These are phyloP conservation scores for Choloepus hoffmanni DNA, from an alignment of 2,113 vertebrate genomes.

Conservation along the genomic window DNA sequence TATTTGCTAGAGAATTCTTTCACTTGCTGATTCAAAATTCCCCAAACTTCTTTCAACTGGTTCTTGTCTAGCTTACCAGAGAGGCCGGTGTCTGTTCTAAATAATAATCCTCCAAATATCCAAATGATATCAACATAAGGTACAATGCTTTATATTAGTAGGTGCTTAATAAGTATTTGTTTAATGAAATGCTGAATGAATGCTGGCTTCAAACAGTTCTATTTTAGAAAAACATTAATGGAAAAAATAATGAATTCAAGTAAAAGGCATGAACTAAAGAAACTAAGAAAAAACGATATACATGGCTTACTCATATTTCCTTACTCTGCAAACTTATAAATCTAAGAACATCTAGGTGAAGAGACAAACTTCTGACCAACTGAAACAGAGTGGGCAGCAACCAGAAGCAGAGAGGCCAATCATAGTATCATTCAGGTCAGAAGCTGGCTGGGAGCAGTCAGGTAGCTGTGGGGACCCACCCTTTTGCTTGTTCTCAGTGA, in stretches of 20 bases:
- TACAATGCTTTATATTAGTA: background rate
- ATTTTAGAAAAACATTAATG: background rate
- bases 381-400: background rate
- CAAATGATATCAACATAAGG: background rate
- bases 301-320: background rate
- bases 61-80: background rate
- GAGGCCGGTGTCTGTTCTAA: background rate
- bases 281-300: background rate
- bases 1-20: background rate
- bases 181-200: background rate
- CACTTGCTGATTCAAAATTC: background rate
- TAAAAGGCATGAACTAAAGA: slow-evolving; percentile 12
- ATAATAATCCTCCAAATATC: background rate
- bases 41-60: background rate
- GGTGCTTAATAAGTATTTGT: background rate
- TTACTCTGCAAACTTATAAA: slow-evolving; percentile 6
- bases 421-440: background rate
- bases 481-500: background rate
- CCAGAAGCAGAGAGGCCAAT: background rate
- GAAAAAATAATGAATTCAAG: slow-evolving; percentile 18
- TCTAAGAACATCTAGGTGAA: background rate
- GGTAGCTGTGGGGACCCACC: background rate
- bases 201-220: background rate
- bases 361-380: background rate
- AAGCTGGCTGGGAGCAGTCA: background rate